These are phyloP conservation scores for Parambassis ranga DNA, from an alignment of 2,797 vertebrate species.

Conservation along the genomic window DNA sequence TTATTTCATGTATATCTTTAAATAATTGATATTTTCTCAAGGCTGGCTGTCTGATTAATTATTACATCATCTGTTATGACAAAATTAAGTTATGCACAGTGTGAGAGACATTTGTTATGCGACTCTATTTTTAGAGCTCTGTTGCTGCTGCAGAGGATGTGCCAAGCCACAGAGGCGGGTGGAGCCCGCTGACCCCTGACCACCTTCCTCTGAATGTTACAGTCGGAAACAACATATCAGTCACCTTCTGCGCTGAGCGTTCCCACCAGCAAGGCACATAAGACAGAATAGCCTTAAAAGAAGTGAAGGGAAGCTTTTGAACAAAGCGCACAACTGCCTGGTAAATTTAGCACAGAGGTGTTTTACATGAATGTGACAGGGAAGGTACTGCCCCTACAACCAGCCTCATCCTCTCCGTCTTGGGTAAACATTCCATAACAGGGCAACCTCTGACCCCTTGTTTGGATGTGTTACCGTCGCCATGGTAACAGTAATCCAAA, in stretches of 20 bases:
- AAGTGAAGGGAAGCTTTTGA: not conserved
- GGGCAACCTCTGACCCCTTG: slow-evolving; percentile 44
- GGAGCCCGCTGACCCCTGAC: slow-evolving; percentile 66
- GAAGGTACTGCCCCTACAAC: slow-evolving; percentile 28
- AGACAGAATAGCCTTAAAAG: slow-evolving; percentile 21
- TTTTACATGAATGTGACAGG: slow-evolving; percentile 47
- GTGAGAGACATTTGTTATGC: slow-evolving; percentile 43
- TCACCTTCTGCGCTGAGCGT: slow-evolving; percentile 52
- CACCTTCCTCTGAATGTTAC: slow-evolving; percentile 68
- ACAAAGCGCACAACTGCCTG: slow-evolving; percentile 18
- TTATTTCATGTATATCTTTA: no score
- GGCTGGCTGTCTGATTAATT: no score
- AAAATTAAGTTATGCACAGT: slow-evolving; percentile 1
- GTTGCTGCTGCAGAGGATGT: slow-evolving; percentile 63
- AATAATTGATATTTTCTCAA: no score
- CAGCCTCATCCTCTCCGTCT: slow-evolving; percentile 21
- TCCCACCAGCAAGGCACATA: slow-evolving; percentile 46
- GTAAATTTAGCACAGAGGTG: slow-evolving; percentile 59
- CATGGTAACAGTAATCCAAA: slow-evolving; percentile 26
- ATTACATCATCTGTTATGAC: not conserved
- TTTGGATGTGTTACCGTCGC: slow-evolving; percentile 59
- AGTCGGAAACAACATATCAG: slow-evolving; percentile 79
- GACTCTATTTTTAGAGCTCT: slow-evolving; percentile 66
- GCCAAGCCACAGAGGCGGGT: slow-evolving; percentile 58
- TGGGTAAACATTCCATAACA: slow-evolving; percentile 53